Conservation (phyloP, 2,797 vertebrate species). For the Molossus molossus region DNA sequence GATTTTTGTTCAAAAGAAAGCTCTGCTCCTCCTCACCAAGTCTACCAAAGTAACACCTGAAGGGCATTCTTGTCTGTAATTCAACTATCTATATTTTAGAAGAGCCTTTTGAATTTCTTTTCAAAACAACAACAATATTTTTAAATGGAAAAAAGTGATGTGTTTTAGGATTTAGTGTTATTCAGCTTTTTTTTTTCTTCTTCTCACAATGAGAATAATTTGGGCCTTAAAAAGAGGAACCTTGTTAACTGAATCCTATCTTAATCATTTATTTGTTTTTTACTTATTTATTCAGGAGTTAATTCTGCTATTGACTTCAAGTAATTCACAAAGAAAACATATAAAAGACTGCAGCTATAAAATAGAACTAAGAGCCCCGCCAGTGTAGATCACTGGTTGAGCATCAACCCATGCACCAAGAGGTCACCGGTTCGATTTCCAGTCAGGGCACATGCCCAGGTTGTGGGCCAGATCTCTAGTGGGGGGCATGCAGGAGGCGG, state of each 20-base stretch:
- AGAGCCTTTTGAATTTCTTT: slow-evolving; percentile 1
- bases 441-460: too few species aligned
- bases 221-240: background rate
- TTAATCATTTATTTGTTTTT: background rate
- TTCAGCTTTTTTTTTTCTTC: slow-evolving; percentile 58
- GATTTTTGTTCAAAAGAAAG: background rate
- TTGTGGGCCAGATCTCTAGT: too few species aligned
- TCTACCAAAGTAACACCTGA: background rate
- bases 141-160: slow-evolving; percentile 29
- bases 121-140: background rate
- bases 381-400: too few species aligned
- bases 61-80: background rate
- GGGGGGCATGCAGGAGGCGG: too few species aligned
- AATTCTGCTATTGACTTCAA: background rate
- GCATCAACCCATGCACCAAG: too few species aligned
- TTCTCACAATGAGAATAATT: slow-evolving; percentile 24
- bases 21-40: background rate
- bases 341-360: background rate
- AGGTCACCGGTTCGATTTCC: too few species aligned
- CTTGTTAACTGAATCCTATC: background rate
- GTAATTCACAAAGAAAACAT: background rate
- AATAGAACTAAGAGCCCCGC: background rate
- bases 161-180: slow-evolving; percentile 18
- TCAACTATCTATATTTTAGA: slow-evolving; percentile 33
- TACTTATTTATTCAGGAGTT: background rate